Evolutionary conservation across 2,113 vertebrate species (phyloP).

Genomic region (Pionites leucogaster): DNA sequence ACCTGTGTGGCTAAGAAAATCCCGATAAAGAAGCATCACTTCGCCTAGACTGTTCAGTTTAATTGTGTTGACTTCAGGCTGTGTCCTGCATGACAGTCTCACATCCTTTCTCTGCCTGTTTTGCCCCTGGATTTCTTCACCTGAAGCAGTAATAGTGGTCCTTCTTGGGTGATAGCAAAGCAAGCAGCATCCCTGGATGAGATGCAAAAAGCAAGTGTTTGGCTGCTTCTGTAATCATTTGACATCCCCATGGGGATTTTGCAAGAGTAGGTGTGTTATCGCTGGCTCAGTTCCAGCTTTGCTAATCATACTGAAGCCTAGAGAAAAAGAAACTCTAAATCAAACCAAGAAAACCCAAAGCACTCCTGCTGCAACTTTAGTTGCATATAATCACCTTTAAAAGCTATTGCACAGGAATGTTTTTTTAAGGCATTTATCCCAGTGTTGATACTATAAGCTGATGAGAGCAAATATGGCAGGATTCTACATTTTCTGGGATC

Average conservation of each 20-base stretch:
- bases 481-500: not conserved
- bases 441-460: not conserved
- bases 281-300: not conserved
- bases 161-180: accelerated
- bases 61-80: not conserved
- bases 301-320: not conserved
- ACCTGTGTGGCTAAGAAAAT: not conserved
- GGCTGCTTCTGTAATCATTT: not conserved
- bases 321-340: not conserved
- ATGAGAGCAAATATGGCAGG: not conserved
- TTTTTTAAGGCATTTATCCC: not conserved
- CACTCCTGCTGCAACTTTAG: not conserved
- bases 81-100: not conserved
- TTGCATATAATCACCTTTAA: accelerated
- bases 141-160: not conserved
- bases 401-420: not conserved
- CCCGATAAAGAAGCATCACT: accelerated
- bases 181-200: not conserved
- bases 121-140: not conserved
- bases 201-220: not conserved
- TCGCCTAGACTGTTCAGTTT: not conserved
- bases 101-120: not conserved
- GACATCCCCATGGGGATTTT: not conserved
- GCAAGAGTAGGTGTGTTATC: not conserved
- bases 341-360: not conserved